These are phyloP conservation scores for Stomorhina lunata DNA, from an alignment of 2,888 invertebrate species.

Conservation along the genomic window DNA sequence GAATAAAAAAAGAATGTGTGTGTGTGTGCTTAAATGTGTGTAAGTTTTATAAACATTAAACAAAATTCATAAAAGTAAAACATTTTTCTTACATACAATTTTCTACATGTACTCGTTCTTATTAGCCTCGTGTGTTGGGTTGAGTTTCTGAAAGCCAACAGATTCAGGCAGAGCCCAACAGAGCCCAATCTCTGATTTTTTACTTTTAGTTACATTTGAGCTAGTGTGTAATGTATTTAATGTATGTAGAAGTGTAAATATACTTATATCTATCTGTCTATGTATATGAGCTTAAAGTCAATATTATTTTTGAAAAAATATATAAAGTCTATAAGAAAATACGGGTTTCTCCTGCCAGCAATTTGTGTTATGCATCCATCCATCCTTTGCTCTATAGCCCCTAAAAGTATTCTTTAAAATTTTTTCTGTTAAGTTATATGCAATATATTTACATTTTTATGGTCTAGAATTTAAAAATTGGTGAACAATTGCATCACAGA, in stretches of 20 bases:
- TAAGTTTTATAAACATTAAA: conserved; percentile 26
- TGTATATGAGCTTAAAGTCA: conserved; percentile 18
- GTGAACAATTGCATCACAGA: conserved; percentile 29
- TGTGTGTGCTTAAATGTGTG: background rate
- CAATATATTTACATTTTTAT: no score
- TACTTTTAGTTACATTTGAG: background rate
- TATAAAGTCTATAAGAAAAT: conserved; percentile 13
- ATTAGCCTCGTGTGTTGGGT: conserved; percentile 14
- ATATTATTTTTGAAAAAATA: conserved; percentile 27
- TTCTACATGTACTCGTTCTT: background rate
- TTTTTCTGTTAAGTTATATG: no score
- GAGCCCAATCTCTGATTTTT: no score
- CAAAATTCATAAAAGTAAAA: conserved; percentile 33
- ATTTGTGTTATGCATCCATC: no score
- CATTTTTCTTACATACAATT: background rate
- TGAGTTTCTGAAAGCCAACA: no score
- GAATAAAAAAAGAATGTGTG: no score
- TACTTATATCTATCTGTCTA: background rate
- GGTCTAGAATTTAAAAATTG: conserved; percentile 27
- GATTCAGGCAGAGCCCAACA: no score
- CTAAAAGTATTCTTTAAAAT: no score
- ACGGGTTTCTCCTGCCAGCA: no score
- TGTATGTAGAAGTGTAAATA: no score
- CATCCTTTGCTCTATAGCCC: no score
- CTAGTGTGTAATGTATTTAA: no score